Evolutionary conservation across 2,888 invertebrate species (phyloP), one percentile per base, ranked within the genome.

Genomic region (Nephrotoma appendiculata): DNA sequence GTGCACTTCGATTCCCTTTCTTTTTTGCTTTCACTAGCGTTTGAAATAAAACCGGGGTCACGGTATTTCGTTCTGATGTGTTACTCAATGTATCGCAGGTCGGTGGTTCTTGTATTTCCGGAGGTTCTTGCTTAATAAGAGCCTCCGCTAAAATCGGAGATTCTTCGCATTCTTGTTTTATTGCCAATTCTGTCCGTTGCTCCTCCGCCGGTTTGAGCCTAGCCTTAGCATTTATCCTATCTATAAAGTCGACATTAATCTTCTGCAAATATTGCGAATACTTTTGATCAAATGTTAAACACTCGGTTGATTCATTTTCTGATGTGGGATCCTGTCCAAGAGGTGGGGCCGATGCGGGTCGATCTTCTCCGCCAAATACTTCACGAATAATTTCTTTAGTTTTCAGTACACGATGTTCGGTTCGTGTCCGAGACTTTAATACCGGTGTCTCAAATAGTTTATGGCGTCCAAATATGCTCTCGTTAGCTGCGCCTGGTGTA

Each of bases 291-390:
- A 91, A 91, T 7, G 90, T 90, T 88, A 87, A 89, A 31, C 48
- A 88, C 0, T 88, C 83, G 45, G 11, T 11, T 9, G 19, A 19
- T 44, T 83, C 83, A 83, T 83, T 83, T 83, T 83, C 83, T n/a
- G 41, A 41, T 1, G 41, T 83, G 3, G 83, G 41, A 15, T 88
- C 87, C 11, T 85, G 83, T 41, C 91, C 90, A 87, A 90, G 90
- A 0, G 96, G 96, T 0, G 96, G 96, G 0, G 96, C 96, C 0
- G 96, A 96, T 0, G 96, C 96, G 0, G 97, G 96, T 83, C 96
- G 92, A 89, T 96, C 96, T 87, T 90, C 90, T 3, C 90, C 91
- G 0, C 96, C 96, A 90, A 97, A 96, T 2, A 96, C 96, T 91
- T 96, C 96, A 88, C 96, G 94, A 83, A 96, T 96, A 3, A 96